Evolutionary conservation across 2,888 invertebrate species (phyloP).

Genomic region (Pterostichus niger): DNA sequence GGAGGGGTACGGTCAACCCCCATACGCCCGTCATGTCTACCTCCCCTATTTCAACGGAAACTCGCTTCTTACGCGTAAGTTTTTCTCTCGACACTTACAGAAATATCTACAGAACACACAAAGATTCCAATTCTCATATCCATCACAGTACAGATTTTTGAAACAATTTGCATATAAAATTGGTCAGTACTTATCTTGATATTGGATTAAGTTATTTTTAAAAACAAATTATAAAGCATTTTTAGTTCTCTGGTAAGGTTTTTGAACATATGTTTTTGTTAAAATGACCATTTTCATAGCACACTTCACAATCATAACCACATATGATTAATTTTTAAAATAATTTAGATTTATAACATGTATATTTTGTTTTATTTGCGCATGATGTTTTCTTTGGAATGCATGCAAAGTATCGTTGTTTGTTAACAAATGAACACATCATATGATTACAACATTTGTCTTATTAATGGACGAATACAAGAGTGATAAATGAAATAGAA

Average conservation of each 20-base stretch:
- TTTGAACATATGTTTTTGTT: neutral
- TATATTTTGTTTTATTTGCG: constrained; percentile 49
- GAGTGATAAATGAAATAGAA: too few species aligned
- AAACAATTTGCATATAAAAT: constrained; percentile 5
- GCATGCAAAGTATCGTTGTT: constrained; percentile 44
- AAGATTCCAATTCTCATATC: constrained; percentile 8
- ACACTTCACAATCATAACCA: constrained; percentile 43
- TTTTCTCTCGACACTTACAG: constrained; percentile 68
- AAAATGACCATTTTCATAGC: constrained; percentile 31
- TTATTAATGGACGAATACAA: constrained; percentile 15
- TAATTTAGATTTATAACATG: constrained; percentile 28
- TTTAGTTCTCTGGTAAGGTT: neutral
- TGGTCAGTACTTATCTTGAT: neutral
- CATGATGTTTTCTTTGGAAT: constrained; percentile 46
- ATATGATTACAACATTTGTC: constrained; percentile 9
- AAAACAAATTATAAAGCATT: constrained; percentile 17
- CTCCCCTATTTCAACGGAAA: constrained; percentile 92
- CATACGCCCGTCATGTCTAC: constrained; percentile 89
- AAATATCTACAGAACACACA: constrained; percentile 54
- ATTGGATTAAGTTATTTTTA: constrained; percentile 1
- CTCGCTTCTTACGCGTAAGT: constrained; percentile 90
- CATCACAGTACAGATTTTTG: neutral
- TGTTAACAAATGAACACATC: constrained; percentile 56
- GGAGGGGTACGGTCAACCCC: constrained; percentile 84
- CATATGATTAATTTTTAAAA: constrained; percentile 11